Percentiles rank a stretch among this genome's conserved stretches.
Conservation (phyloP, 1,140 invertebrate species). For the Plutomurus gul region DNA sequence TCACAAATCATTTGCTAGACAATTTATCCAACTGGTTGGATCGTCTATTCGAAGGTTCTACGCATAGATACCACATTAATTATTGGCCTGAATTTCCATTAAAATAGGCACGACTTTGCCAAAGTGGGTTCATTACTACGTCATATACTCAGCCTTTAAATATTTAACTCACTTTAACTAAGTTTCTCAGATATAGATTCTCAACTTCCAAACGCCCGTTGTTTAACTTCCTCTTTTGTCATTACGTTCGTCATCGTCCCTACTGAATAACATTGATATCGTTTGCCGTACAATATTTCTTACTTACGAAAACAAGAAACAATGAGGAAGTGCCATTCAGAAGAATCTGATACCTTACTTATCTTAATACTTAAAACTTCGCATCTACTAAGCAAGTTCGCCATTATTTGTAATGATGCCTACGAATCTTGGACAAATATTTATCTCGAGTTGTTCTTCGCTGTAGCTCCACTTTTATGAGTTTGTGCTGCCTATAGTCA, state of each 20-base stretch:
- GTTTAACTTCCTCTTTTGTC: neutral
- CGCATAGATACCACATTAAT: slow-evolving; percentile 91
- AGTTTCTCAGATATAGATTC: neutral
- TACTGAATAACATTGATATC: neutral
- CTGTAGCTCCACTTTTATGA: too few relatives aligned
- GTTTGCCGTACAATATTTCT: slow-evolving; percentile 18
- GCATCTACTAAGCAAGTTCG: neutral
- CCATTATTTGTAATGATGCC: neutral
- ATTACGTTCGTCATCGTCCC: too few relatives aligned
- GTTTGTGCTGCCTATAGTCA: too few relatives aligned
- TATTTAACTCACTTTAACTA: neutral
- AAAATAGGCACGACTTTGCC: slow-evolving; percentile 46
- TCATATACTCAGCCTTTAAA: neutral
- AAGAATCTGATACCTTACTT: neutral
- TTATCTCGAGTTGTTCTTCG: too few relatives aligned
- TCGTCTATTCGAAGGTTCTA: slow-evolving; percentile 91
- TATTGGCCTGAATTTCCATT: slow-evolving; percentile 90
- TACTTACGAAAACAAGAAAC: neutral
- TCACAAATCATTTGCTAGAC: slow-evolving; percentile 53
- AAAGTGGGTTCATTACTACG: neutral
- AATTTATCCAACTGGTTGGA: slow-evolving; percentile 92
- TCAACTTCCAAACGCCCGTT: neutral
- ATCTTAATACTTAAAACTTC: neutral
- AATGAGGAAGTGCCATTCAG: slow-evolving; percentile 22
- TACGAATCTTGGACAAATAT: too few relatives aligned